phyloP scores from a whole-genome alignment of 1,140 invertebrate genomes.

The Mactra quadrangularis region DNA sequence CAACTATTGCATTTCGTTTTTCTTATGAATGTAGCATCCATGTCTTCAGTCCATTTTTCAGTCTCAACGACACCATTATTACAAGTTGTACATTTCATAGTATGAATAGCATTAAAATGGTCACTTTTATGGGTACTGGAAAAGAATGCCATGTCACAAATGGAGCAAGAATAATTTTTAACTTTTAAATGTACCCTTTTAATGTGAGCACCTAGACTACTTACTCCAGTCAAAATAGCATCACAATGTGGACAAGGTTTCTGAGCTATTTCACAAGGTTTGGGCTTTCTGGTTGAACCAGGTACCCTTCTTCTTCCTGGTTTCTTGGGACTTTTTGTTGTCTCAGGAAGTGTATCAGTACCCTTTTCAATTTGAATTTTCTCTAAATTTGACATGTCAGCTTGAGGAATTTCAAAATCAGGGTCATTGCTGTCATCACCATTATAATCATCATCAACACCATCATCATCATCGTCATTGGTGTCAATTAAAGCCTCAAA shows the following conservation, averaged over 20 bases:
- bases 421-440: neutral
- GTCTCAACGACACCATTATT: constrained; percentile 12
- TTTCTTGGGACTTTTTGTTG: neutral
- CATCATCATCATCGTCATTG: neutral
- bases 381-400: no score
- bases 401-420: no score
- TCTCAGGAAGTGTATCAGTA: neutral
- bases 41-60: constrained; percentile 12
- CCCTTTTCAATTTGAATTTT: neutral
- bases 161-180: constrained; percentile 9
- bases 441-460: neutral
- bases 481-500: neutral
- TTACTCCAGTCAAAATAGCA: constrained; percentile 20
- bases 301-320: neutral
- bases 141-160: constrained; percentile 17
- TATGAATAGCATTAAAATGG: constrained; percentile 30
- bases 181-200: constrained; percentile 34
- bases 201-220: constrained; percentile 23
- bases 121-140: constrained; percentile 1
- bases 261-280: neutral
- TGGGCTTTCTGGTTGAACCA: neutral
- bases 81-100: constrained; percentile 19
- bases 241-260: constrained; percentile 20
- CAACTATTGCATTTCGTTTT: constrained; percentile 9
- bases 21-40: neutral